These are phyloP conservation scores for sheep (Ovis aries) DNA, from an alignment of 2,113 vertebrate species.

Conservation along the genomic window ARS-UI_Ramb_v3.0 NC_056080.1:89587501-89588000, in stretches of 20 bases:
- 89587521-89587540: neutral
- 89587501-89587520: neutral
- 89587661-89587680: neutral
- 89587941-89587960: neutral
- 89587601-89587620: neutral
- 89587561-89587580: neutral
- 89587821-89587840: neutral
- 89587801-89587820: neutral
- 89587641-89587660: fast-evolving
- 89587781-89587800: neutral
- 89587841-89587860: neutral
- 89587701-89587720: neutral
- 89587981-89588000: neutral
- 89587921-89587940: neutral
- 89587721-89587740: neutral
- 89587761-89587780: neutral
- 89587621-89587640: neutral
- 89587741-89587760: neutral
- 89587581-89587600: neutral
- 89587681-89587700: neutral
- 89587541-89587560: neutral
- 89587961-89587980: neutral
- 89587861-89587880: neutral
- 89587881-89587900: neutral
- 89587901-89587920: neutral